Conservation (phyloP, 64 coral and sea anemone species). For the Catalaphyllia jardinei region DNA sequence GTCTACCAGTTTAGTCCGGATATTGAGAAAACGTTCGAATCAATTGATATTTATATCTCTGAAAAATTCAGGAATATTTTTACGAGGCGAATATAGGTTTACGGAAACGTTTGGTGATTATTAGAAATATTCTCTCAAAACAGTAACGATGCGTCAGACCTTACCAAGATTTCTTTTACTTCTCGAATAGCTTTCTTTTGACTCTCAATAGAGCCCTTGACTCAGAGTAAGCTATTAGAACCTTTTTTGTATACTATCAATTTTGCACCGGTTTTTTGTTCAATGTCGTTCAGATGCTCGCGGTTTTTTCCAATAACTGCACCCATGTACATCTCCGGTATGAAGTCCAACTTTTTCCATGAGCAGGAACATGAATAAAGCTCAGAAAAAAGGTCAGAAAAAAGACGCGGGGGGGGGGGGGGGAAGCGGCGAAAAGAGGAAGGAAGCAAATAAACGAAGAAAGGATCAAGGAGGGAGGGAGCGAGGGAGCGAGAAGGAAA, state of each 20-base stretch:
- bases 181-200: not conserved
- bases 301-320: not conserved
- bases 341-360: conserved; percentile 3
- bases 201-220: not conserved
- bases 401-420: not conserved
- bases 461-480: too few relatives aligned
- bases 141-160: not conserved
- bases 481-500: not conserved
- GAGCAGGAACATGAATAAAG: not conserved
- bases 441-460: too few relatives aligned
- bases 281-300: not conserved
- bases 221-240: not conserved
- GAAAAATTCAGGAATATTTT: too few relatives aligned
- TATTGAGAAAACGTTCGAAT: too few relatives aligned
- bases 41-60: too few relatives aligned
- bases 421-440: too few relatives aligned
- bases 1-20: too few relatives aligned
- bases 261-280: not conserved
- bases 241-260: not conserved
- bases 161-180: not conserved
- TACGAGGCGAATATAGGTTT: too few relatives aligned
- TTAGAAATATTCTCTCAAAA: not conserved
- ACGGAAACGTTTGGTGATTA: too few relatives aligned
- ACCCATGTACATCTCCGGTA: not conserved
- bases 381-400: not conserved